Evolutionary conservation across 2,888 invertebrate genomes (phyloP).

Genomic region (Halictus ligatus): DNA sequence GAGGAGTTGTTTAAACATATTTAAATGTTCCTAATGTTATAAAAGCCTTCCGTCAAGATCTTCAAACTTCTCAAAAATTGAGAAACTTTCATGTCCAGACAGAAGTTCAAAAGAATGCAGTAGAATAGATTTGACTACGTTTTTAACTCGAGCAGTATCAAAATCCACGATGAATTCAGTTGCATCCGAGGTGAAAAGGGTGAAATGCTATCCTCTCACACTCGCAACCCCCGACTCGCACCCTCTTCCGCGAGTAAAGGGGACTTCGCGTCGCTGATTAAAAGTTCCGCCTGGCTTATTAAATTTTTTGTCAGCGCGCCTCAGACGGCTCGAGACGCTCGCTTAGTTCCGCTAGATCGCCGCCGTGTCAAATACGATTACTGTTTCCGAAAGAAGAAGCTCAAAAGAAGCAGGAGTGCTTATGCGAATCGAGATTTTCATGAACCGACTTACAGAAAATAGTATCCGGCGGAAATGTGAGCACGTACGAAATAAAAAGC

Average conservation of each 20-base stretch:
- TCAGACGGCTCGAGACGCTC: neutral
- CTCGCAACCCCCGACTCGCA: neutral
- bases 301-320: neutral
- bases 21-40: too few relatives aligned
- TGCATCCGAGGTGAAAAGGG: neutral
- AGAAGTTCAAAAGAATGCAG: neutral
- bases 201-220: neutral
- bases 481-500: too few relatives aligned
- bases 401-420: neutral
- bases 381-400: neutral
- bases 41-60: neutral
- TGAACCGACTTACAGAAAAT: neutral
- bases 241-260: conserved; percentile 5
- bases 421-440: neutral
- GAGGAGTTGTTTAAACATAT: too few relatives aligned
- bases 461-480: too few relatives aligned
- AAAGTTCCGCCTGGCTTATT: conserved; percentile 12
- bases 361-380: neutral
- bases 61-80: too few relatives aligned
- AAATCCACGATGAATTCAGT: neutral
- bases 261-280: conserved; percentile 15
- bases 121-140: conserved; percentile 2
- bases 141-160: conserved; percentile 54
- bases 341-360: neutral
- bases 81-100: neutral